Evolutionary conservation across 2,888 invertebrate species (phyloP), one percentile per base, ranked within the genome.

Genomic region (Eretmocerus hayati): DNA sequence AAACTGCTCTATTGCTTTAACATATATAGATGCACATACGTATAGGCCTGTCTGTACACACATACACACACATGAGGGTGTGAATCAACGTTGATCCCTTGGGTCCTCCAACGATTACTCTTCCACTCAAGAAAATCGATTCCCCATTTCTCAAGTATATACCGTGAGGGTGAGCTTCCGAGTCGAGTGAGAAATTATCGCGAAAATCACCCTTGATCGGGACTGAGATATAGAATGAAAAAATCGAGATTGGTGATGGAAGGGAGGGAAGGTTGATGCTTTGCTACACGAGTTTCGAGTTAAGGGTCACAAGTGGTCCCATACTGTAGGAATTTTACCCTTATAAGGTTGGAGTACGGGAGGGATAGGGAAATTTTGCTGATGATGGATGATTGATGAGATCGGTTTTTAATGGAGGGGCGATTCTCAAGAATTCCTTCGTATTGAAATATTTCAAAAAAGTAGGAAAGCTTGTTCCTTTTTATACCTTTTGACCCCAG

Each of bases 71-170:
- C 16, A 35, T 19, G 16, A 35, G n/a, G n/a, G n/a, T n/a, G n/a
- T n/a, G n/a, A n/a, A n/a, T 16, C 11, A 13, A 33, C 35, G 5
- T 16, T 9, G 35, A 16, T 35, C 42, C 48, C 45, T 18, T 38
- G 38, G 42, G 44, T 46, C 45, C 42, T 46, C 36, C 15, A 19
- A 36, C 52, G 48, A 52, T 48, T 48, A 43, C 48, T 48, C 52
- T 46, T 52, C 45, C 42, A 47, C 47, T 47, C 51, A 38, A 46
- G 52, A 52, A 52, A 52, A 52, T 48, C 52, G 52, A 52, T 52
- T 46, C 40, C 40, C 48, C 46, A 43, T 52, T 52, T 48, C 48
- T 52, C 48, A 46, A 50, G 39, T 5, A n/a, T n/a, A n/a, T n/a
- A n/a, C 36, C 23, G 37, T 16, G n/a, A 22, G n/a, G n/a, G n/a